Base-by-base conservation (phyloP, 2,113 vertebrate genomes). In the Scytalopus superciliaris region DNA sequence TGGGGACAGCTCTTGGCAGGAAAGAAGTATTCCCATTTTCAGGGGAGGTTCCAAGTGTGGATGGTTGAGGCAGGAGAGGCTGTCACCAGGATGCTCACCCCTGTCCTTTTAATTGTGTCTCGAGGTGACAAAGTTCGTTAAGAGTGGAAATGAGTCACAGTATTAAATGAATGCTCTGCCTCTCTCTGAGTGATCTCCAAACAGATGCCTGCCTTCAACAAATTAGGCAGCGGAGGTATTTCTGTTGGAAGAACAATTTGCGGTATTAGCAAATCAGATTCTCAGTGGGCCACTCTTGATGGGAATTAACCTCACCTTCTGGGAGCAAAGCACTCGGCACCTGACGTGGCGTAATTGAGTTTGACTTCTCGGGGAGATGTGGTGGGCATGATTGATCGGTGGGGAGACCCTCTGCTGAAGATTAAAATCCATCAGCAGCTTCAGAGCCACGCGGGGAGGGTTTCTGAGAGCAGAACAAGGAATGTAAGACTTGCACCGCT, bases 301-400 rank as follows among this genome's bases (percentile, higher is more conserved):
- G 91, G 96, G 88, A 96, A 94, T 94, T 94, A 94, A 87, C 87
- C 77, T 96, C 83, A 86, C 6, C 83, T 93, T 69, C 60, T 47
- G 55, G 40, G 79, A 95, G 53, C 21, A 3, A 66, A 86, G 84
- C 68, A 67, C 55, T 37, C 1, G 1, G 83, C 7, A 3, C 62
- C 67, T 2, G 0, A 12, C 6, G 2, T 27, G 81, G 55, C 1
- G 0, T 86, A 77, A 93, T 73, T 72, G 87, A 87, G 77, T 93
- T 74, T 91, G 86, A 75, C 81, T 83, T 93, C 85, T 93, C 37
- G 2, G 30, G 50, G 86, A 63, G 84, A 28, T 19, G 9, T 35
- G 74, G 85, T 90, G 72, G 78, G 53, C 52, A 3, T 63, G 70
- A 92, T 18, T 72, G 95, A 72, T 92, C 3, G 7, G 59, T 6